phyloP scores from a whole-genome alignment of 2,113 vertebrate genomes.

The Xiphophorus maculatus region DNA sequence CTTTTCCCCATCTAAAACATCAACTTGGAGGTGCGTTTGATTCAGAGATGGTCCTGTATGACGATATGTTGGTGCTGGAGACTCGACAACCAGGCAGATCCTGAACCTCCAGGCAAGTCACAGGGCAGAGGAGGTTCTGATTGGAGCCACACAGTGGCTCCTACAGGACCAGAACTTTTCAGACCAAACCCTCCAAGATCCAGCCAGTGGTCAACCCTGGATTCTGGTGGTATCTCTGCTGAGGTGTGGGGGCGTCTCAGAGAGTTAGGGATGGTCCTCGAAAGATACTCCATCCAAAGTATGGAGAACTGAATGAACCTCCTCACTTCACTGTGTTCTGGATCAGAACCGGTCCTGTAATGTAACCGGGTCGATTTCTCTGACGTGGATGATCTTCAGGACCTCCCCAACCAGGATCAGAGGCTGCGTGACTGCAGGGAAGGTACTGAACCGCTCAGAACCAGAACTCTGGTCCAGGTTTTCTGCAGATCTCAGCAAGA shows the following conservation, averaged over 20 bases:
- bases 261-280: too few relatives aligned
- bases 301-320: too few relatives aligned
- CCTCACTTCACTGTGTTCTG: background rate
- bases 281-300: too few relatives aligned
- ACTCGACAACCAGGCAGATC: background rate
- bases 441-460: background rate
- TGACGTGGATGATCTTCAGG: background rate
- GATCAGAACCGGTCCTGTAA: background rate
- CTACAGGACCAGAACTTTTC: background rate
- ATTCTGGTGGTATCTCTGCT: background rate
- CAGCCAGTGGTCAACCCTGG: too few relatives aligned
- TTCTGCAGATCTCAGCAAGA: background rate
- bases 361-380: too few relatives aligned
- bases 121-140: background rate
- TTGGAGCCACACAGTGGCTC: too few relatives aligned
- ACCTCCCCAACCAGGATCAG: background rate
- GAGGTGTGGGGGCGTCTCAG: background rate
- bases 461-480: too few relatives aligned
- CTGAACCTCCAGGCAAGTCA: background rate
- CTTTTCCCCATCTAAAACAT: too few relatives aligned
- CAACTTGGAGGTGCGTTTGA: too few relatives aligned
- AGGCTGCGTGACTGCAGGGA: background rate
- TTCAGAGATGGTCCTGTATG: too few relatives aligned
- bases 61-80: background rate
- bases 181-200: background rate